Percentiles rank a stretch among this genome's conserved stretches.
phyloP scores from a whole-genome alignment of 1,140 invertebrate genomes.

The Zaprionus kolodkinae region DNA sequence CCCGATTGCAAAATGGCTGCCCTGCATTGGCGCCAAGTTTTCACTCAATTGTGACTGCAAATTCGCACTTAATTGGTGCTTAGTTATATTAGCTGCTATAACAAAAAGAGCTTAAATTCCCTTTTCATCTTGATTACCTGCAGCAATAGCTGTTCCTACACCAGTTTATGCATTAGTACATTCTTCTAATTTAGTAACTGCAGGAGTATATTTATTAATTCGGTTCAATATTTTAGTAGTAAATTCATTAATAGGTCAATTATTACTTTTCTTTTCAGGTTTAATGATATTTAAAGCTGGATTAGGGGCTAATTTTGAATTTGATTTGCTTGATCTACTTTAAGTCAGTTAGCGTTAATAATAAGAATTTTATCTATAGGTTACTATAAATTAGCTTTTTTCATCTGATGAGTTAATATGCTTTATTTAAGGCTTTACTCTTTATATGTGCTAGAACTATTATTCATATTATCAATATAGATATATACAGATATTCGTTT shows the following conservation, averaged over 20 bases:
- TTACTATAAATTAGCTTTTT: constrained; percentile 86
- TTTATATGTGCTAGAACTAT: constrained; percentile 85
- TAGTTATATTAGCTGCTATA: constrained; percentile 86
- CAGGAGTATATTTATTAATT: constrained; percentile 47
- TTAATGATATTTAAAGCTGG: no score
- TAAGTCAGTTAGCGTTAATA: constrained; percentile 68
- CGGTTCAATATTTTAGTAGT: no score
- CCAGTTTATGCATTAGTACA: constrained; percentile 87
- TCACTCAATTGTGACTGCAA: no score
- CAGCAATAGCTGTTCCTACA: constrained; percentile 89
- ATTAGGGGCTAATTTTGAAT: no score
- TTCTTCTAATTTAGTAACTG: constrained; percentile 90
- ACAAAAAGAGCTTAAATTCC: constrained; percentile 91
- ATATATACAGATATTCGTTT: constrained; percentile 87
- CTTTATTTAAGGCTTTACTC: constrained; percentile 88
- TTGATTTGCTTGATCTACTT: no score
- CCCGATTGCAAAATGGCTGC: no score
- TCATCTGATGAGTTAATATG: constrained; percentile 88
- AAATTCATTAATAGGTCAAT: no score
- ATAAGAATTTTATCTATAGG: constrained; percentile 86
- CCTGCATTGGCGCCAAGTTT: no score
- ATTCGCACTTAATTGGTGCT: no score
- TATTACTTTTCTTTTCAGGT: no score
- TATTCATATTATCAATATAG: constrained; percentile 87
- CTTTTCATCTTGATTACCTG: constrained; percentile 88